Base-by-base conservation (phyloP, 1,140 invertebrate species). In the Pseudomyrmex gracilis region DNA sequence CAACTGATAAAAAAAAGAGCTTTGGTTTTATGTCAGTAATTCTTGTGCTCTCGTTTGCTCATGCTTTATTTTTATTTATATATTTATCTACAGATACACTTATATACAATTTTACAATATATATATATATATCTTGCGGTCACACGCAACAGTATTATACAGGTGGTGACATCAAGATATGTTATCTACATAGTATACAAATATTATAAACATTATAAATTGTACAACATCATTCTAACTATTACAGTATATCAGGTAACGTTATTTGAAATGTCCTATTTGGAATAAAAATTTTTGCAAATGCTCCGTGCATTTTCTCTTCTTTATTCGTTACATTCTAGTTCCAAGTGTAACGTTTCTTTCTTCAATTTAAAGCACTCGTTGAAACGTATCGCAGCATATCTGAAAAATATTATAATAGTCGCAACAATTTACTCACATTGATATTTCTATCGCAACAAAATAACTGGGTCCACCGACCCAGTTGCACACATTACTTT, bases 361-460 rank as follows among this genome's bases (percentile, higher is more conserved):
- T 84, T 57, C 53, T 87, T 87, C 70, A 49, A 34, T 71, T 95
- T 94, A 89, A 95, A 96, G 94, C 96, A 97, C 92, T 96, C 95
- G 73, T 95, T 95, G 71, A 97, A 95, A 80, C 96, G 94, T 87
- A 95, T 94, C 90, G 95, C 95, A 78, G 96, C 96, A 90, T 97
- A 97, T 86, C 96, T 97, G 85, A 91, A 88, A 87, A 77, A 85
- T 43, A 76, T 68, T 73, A 57, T 66, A 17, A 57, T 71, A 68
- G 24, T 60, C 17, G 20, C 71, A 57, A 58, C 53, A 49, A 68
- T 61, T 55, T n/a, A 17, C 8, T n/a, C 17, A 20, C 55, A 58
- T 34, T 34, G 34, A 22, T 24, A 64, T 64, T 43, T 61, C 2
- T 76, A 20, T 66, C 10, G 4, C 5, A 55, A 9, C 9, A 22